A percentile compares a stretch with the other conserved stretches of the same genome.
phyloP scores from a whole-genome alignment of 2,797 vertebrate genomes.

The Pogoniulus pusillus region DNA sequence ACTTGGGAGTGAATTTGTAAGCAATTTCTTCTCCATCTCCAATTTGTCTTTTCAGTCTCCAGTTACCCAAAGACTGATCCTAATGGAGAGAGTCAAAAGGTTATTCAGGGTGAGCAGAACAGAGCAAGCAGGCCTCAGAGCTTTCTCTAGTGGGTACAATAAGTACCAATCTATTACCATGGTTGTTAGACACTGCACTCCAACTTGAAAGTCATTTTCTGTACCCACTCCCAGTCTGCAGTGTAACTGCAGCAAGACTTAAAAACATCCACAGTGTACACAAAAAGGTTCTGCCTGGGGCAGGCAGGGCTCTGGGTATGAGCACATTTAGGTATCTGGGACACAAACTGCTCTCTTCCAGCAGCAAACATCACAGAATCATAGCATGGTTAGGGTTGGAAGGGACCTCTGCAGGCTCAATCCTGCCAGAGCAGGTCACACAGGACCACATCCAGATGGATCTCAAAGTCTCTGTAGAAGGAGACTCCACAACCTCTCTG shows the following conservation, averaged over 20 bases:
- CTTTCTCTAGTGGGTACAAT: background rate
- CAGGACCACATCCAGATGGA: too few species aligned
- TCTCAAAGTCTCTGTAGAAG: too few species aligned
- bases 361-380: background rate
- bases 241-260: background rate
- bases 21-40: constrained; percentile 84
- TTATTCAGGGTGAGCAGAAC: background rate
- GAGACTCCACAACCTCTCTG: too few species aligned
- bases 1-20: constrained; percentile 97
- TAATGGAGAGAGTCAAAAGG: constrained; percentile 50
- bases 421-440: too few species aligned
- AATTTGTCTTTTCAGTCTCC: constrained; percentile 91
- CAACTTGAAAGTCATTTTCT: background rate
- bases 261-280: background rate
- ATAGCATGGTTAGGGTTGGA: too few species aligned
- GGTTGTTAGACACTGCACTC: background rate
- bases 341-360: background rate
- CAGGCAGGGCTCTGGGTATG: background rate
- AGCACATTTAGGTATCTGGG: background rate
- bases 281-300: background rate
- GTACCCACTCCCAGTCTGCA: background rate
- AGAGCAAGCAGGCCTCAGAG: background rate
- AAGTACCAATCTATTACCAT: background rate
- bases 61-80: constrained; percentile 95
- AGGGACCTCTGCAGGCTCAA: too few species aligned